Conservation (phyloP, 2,888 invertebrate species). For the Hoplodrina ambigua region DNA sequence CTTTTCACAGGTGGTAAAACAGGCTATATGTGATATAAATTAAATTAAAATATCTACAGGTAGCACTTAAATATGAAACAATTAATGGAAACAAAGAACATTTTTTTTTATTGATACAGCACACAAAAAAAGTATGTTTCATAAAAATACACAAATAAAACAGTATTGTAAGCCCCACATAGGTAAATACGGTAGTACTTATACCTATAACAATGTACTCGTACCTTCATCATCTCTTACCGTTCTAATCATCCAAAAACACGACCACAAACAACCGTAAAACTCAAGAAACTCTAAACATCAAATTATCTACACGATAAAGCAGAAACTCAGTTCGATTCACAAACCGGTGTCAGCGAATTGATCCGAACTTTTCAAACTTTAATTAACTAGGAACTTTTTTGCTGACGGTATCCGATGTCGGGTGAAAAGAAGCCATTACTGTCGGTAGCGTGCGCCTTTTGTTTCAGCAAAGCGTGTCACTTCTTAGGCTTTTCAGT, state of each 20-base stretch:
- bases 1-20: too few relatives aligned
- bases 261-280: background rate
- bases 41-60: background rate
- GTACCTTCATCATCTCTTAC: background rate
- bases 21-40: too few relatives aligned
- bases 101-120: too few relatives aligned
- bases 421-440: conserved; percentile 70
- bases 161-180: too few relatives aligned
- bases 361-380: conserved; percentile 51
- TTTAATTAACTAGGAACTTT: conserved; percentile 61
- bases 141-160: background rate
- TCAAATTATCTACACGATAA: conserved; percentile 50
- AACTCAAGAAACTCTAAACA: conserved; percentile 25
- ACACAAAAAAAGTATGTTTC: too few relatives aligned
- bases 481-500: conserved; percentile 63
- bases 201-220: too few relatives aligned
- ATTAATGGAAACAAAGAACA: too few relatives aligned
- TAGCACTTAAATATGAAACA: background rate
- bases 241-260: conserved; percentile 25
- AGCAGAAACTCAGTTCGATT: conserved; percentile 39
- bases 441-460: conserved; percentile 60
- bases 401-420: conserved; percentile 62
- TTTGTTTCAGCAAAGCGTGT: conserved; percentile 66
- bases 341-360: conserved; percentile 45
- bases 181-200: too few relatives aligned